Base-by-base conservation (phyloP, 2,797 vertebrate genomes). In the Siniperca obscura region DNA sequence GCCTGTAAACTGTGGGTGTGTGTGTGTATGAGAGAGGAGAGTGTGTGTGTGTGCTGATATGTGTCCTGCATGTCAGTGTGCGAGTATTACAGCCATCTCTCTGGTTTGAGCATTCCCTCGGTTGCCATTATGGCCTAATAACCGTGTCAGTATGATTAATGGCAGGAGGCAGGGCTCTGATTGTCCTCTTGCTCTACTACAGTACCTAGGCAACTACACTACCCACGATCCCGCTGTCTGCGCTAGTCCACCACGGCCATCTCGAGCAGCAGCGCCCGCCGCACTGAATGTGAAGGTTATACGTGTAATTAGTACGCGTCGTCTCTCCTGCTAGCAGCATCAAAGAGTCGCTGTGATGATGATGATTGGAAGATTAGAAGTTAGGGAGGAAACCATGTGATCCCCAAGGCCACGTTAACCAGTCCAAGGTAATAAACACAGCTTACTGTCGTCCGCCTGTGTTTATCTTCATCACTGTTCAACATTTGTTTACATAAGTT, bases 101-200 rank as follows among this genome's bases (percentile, higher is more conserved):
- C 85, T 79, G 83, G 76, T 93, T 91, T 87, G 91, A 91, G 86
- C 89, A 84, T 91, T 90, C 92, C 90, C 93, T 76, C 1, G 88
- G 89, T 80, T 80, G 82, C 89, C 89, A 90, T 94, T 92, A 91
- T 75, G 85, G 90, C 92, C 92, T 94, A 94, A 95, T 95, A 93
- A 94, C 86, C 61, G 52, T 91, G 92, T 90, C 93, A 84, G 88
- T 80, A 80, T 94, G 93, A 95, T 95, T 92, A 92, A 93, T 92
- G 89, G 80, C 76, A 22, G 64, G 64, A 86, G 78, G 89, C 84
- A 83, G 30, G 42, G 55, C 79, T 88, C 82, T 86, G 86, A 89
- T 92, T 93, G 88, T 81, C 77, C 79, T 81, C 88, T 83, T 76
- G 68, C 84, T 92, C 71, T 77, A 78, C 88, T 75, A 80, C 86